These are phyloP conservation scores for Yponomeuta evonymella DNA, from an alignment of 2,888 invertebrate species.

Conservation along the genomic window DNA sequence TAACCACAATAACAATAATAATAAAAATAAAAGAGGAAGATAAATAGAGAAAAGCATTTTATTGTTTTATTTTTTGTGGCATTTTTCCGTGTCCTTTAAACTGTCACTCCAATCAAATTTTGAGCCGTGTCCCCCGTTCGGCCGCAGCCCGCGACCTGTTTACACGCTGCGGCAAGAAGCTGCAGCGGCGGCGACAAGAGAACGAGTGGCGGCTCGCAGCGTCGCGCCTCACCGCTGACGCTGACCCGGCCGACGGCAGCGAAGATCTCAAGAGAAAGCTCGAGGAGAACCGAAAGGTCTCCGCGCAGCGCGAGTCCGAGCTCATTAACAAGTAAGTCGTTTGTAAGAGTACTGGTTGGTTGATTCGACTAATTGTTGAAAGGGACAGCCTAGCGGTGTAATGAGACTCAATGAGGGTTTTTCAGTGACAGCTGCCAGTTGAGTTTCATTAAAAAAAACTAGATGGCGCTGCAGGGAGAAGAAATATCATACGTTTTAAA, in stretches of 20 bases:
- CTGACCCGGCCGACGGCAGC: slow-evolving; percentile 78
- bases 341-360: not conserved
- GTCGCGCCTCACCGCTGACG: slow-evolving; percentile 62
- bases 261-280: slow-evolving; percentile 70
- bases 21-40: not conserved
- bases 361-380: no score
- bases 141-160: slow-evolving; percentile 79
- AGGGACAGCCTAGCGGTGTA: no score
- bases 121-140: not conserved
- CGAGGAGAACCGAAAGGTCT: slow-evolving; percentile 71
- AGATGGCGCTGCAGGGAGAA: no score
- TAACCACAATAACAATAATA: no score
- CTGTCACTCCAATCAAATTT: not conserved
- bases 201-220: slow-evolving; percentile 79
- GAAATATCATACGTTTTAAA: no score
- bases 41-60: not conserved
- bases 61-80: no score
- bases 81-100: not conserved
- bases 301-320: slow-evolving; percentile 67
- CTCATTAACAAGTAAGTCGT: slow-evolving; percentile 69
- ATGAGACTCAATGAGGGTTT: no score
- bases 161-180: slow-evolving; percentile 78
- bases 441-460: no score
- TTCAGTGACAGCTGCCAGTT: no score
- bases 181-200: slow-evolving; percentile 79